phyloP scores from a whole-genome alignment of 1,140 invertebrate genomes.

The Formica exsecta region DNA sequence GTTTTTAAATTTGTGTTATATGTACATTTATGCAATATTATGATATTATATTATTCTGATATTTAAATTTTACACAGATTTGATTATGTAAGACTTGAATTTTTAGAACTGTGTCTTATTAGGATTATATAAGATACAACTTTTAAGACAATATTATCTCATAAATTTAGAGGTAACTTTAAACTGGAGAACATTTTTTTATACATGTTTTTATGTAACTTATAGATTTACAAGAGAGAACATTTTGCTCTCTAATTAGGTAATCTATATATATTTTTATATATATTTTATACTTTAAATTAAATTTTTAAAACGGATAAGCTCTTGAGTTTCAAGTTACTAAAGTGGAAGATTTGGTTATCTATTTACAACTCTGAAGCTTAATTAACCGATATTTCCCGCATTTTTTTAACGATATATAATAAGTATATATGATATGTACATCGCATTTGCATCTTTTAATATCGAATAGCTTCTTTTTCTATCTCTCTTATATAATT shows the following conservation, averaged over 20 bases:
- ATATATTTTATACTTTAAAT: conserved; percentile 28
- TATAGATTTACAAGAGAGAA: conserved; percentile 39
- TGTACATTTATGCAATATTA: background rate
- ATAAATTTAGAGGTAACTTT: conserved; percentile 18
- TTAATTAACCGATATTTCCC: background rate
- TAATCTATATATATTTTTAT: background rate
- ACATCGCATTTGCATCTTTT: background rate
- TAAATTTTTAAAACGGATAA: conserved; percentile 43
- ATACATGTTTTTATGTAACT: conserved; percentile 32
- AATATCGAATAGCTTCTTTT: background rate
- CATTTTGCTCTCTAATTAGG: conserved; percentile 17
- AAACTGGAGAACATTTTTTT: conserved; percentile 5
- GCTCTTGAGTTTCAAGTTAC: background rate
- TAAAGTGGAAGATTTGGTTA: background rate
- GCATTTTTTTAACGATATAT: background rate
- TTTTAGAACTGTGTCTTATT: no score
- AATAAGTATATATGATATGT: background rate
- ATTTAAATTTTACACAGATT: no score
- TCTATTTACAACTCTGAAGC: background rate
- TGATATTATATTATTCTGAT: background rate
- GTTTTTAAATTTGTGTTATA: no score
- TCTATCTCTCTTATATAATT: background rate
- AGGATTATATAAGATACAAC: background rate
- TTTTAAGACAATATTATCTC: conserved; percentile 15
- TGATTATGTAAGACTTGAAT: no score